Evolutionary conservation across 2,113 vertebrate species (phyloP).

Genomic region (Lepidothrix coronata): DNA sequence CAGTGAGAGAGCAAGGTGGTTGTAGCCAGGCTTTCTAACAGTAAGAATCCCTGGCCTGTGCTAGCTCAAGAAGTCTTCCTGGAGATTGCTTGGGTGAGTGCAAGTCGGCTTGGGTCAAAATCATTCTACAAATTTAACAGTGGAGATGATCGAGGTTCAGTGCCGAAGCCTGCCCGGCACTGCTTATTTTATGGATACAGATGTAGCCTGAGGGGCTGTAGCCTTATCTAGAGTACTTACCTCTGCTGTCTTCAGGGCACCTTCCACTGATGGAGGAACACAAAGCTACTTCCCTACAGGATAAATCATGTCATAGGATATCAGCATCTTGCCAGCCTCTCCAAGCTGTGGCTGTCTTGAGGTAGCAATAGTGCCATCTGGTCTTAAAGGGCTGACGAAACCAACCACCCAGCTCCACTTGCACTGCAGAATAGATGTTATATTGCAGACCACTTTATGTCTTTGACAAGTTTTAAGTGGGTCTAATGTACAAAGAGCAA

Average conservation of each 20-base stretch:
- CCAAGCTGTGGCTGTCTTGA: neutral
- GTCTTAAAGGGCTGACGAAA: neutral
- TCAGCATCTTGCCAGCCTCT: neutral
- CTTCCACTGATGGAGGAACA: neutral
- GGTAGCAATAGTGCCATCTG: neutral
- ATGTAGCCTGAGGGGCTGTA: neutral
- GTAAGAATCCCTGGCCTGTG: neutral
- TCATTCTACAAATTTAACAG: neutral
- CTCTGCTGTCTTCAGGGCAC: neutral
- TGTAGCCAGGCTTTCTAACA: neutral
- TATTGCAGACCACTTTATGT: slow-evolving; percentile 19
- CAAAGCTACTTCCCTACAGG: neutral
- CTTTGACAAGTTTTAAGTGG: slow-evolving; percentile 24
- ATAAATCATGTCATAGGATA: neutral
- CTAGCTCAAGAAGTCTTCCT: neutral
- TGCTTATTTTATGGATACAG: neutral
- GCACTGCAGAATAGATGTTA: neutral
- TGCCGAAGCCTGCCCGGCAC: neutral
- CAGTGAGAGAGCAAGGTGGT: neutral
- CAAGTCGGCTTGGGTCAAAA: neutral
- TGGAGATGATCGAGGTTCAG: neutral
- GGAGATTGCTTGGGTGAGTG: neutral
- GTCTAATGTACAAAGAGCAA: slow-evolving; percentile 25
- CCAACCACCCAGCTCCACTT: neutral
- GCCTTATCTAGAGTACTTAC: neutral